Conservation (phyloP, 2,113 vertebrate genomes). For the Pimephales promelas region DNA sequence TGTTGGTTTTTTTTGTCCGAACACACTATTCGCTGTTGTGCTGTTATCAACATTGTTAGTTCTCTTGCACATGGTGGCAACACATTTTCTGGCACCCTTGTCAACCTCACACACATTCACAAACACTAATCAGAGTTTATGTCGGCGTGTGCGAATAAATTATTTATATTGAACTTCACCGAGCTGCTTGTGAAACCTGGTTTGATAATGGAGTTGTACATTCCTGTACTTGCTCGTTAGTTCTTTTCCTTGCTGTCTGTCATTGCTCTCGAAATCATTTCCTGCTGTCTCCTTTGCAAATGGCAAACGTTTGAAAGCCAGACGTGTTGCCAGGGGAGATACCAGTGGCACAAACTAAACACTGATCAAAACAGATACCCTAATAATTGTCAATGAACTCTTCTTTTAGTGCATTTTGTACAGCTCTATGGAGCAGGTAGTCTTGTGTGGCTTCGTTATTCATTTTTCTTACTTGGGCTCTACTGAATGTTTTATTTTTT, state of each 20-base stretch:
- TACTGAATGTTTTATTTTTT: background rate
- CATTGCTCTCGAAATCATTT: background rate
- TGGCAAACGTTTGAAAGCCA: slow-evolving; percentile 15
- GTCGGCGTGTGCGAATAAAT: slow-evolving; percentile 54
- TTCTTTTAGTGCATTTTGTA: background rate
- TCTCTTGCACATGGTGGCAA: background rate
- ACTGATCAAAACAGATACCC: background rate
- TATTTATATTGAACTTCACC: slow-evolving; percentile 64
- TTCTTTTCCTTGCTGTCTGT: slow-evolving; percentile 20
- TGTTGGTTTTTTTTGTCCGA: background rate
- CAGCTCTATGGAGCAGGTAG: background rate
- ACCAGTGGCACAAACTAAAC: background rate
- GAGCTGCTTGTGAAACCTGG: slow-evolving; percentile 56
- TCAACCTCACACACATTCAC: slow-evolving; percentile 3
- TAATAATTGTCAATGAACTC: background rate
- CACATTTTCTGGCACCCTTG: background rate
- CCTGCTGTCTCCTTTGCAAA: slow-evolving; percentile 21
- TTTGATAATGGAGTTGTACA: slow-evolving; percentile 69
- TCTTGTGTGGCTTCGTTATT: background rate
- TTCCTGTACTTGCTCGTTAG: slow-evolving; percentile 49
- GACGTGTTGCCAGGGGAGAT: slow-evolving; percentile 21
- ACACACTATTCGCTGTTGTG: background rate
- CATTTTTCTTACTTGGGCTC: background rate
- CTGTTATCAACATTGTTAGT: background rate
- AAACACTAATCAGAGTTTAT: slow-evolving; percentile 40